phyloP scores from a whole-genome alignment of 2,797 vertebrate species.

The Stomatorhinus walkeri region DNA sequence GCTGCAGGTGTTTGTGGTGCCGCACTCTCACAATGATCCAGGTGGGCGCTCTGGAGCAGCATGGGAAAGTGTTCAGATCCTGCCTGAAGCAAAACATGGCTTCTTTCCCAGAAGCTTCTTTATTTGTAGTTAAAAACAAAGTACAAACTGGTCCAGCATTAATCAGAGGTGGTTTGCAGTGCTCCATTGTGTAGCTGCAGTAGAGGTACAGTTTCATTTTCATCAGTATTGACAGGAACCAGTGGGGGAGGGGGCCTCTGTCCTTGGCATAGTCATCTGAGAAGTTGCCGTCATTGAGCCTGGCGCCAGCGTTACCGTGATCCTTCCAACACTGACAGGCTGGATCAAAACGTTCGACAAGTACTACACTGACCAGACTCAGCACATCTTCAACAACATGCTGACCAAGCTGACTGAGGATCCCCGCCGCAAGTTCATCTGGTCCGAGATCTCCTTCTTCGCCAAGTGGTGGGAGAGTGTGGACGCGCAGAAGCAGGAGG shows the following conservation, averaged over 20 bases:
- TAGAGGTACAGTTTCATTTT: neutral
- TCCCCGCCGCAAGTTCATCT: constrained; percentile 88
- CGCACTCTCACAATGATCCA: constrained; percentile 96
- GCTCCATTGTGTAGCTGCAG: neutral
- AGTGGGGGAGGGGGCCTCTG: neutral
- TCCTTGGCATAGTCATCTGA: neutral
- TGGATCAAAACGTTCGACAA: constrained; percentile 99
- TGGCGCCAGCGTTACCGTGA: constrained; percentile 4
- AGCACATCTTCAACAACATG: constrained; percentile 97
- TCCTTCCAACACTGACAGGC: constrained; percentile 56
- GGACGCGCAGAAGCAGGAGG: constrained; percentile 75
- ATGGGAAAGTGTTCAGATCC: neutral
- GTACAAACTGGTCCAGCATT: neutral
- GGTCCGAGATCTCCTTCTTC: constrained; percentile 94
- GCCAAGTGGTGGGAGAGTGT: constrained; percentile 96
- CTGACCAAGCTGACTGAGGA: constrained; percentile 89
- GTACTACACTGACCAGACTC: constrained; percentile 92
- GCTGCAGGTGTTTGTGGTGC: constrained; percentile 90
- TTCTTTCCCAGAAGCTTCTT: neutral
- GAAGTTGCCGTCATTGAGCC: neutral
- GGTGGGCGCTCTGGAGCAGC: constrained; percentile 56
- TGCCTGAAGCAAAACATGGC: neutral
- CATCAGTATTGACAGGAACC: neutral
- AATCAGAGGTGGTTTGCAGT: neutral
- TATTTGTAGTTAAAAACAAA: neutral